Conservation (phyloP, 2,888 invertebrate genomes). For the Coenonympha arcania region DNA sequence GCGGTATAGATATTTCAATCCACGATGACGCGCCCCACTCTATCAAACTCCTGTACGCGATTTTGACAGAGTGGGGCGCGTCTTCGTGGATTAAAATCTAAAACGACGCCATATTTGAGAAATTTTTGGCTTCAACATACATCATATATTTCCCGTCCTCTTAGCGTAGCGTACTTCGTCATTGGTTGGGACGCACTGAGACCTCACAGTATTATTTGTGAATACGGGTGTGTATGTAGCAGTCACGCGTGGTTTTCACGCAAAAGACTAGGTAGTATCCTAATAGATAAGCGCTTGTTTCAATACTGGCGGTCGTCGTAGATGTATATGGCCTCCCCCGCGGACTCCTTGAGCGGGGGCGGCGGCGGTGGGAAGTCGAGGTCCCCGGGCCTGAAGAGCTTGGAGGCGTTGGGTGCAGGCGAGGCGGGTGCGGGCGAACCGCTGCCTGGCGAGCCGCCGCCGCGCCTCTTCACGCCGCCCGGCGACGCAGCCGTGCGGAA, state of each 20-base stretch:
- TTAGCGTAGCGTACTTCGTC: too few species aligned
- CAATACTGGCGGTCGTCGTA: constrained; percentile 69
- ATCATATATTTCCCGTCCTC: too few species aligned
- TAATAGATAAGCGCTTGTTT: constrained; percentile 28
- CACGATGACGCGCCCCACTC: too few species aligned
- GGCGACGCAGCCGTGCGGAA: constrained; percentile 71
- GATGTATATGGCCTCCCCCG: constrained; percentile 77
- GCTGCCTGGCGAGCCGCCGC: constrained; percentile 58
- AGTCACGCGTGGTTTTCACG: constrained; percentile 10
- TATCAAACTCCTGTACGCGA: too few species aligned
- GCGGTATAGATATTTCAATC: too few species aligned
- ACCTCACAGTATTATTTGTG: too few species aligned
- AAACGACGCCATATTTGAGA: too few species aligned
- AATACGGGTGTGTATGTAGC: neutral
- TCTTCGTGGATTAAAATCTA: too few species aligned
- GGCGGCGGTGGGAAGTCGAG: constrained; percentile 62
- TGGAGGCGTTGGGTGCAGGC: constrained; percentile 68
- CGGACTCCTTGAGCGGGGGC: constrained; percentile 76
- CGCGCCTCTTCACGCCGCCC: constrained; percentile 64
- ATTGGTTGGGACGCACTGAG: too few species aligned
- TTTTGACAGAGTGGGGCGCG: too few species aligned
- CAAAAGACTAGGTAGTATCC: constrained; percentile 19
- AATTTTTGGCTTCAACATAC: too few species aligned
- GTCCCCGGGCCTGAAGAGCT: constrained; percentile 64
- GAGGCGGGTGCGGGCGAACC: constrained; percentile 64